phyloP scores from a whole-genome alignment of 1,140 invertebrate species.

The Pachyrhynchus sulphureomaculatus region DNA sequence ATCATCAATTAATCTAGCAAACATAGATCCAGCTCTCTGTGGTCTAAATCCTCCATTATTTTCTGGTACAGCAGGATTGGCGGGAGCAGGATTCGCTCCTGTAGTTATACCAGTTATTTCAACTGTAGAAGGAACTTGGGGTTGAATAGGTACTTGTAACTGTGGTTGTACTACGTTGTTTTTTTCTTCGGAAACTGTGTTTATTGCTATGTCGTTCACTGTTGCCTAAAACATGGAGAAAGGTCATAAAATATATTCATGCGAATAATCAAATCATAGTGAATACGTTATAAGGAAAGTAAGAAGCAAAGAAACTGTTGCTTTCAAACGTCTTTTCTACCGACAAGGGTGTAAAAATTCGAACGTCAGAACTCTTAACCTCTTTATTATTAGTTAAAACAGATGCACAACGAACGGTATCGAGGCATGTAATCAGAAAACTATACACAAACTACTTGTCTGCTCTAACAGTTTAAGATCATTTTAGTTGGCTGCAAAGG shows the following conservation, averaged over 20 bases:
- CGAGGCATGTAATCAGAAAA: no score
- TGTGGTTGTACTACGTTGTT: conserved; percentile 5
- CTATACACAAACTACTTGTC: no score
- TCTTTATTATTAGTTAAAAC: no score
- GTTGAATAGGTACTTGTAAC: not conserved
- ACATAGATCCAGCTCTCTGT: conserved; percentile 42
- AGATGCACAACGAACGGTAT: no score
- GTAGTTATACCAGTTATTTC: conserved; percentile 41
- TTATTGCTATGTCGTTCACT: conserved; percentile 39
- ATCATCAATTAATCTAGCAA: conserved; percentile 46
- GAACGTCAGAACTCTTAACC: no score
- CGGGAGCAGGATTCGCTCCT: conserved; percentile 30
- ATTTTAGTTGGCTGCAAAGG: no score
- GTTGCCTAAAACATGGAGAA: conserved; percentile 35
- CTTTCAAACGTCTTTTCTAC: no score
- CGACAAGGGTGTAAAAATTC: no score
- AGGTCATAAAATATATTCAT: not conserved
- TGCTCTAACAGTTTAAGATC: no score
- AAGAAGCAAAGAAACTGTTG: no score
- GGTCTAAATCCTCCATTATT: conserved; percentile 40
- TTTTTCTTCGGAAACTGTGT: conserved; percentile 35
- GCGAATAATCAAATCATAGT: no score
- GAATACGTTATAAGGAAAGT: no score
- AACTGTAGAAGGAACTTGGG: conserved; percentile 21
- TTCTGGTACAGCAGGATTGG: conserved; percentile 7